Conservation (phyloP, 2,113 vertebrate species). For the Coracopsis vasa region DNA sequence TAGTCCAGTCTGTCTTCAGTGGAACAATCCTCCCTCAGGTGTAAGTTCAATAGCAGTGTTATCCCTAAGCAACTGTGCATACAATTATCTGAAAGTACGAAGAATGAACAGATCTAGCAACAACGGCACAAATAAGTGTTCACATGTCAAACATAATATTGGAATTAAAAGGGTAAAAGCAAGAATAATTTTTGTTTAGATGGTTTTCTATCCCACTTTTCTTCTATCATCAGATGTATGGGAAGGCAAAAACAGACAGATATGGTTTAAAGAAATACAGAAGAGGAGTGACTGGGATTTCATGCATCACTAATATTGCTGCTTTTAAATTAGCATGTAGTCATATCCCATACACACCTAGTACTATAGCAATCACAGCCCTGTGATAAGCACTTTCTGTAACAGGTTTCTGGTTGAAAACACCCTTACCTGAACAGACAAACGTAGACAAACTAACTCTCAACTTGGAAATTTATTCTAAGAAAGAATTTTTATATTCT, state of each 20-base stretch:
- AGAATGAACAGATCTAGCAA: background rate
- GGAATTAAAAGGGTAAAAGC: background rate
- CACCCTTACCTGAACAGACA: background rate
- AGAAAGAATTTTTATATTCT: background rate
- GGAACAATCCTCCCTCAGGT: background rate
- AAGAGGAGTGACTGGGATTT: background rate
- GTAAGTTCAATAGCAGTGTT: background rate
- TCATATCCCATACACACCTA: background rate
- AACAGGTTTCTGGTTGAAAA: background rate
- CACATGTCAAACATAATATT: background rate
- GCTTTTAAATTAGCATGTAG: background rate
- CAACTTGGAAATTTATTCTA: background rate
- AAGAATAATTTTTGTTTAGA: background rate
- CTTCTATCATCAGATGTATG: rapidly evolving
- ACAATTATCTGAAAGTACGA: background rate
- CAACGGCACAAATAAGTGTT: background rate
- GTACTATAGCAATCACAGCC: background rate
- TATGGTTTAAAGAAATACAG: background rate
- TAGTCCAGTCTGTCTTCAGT: background rate
- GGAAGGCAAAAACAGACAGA: background rate
- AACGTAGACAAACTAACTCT: background rate
- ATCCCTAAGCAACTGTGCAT: background rate
- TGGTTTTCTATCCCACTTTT: background rate
- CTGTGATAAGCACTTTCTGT: background rate
- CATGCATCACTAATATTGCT: background rate